These are phyloP conservation scores for Orthonychiurus folsomi DNA, from an alignment of 2,888 invertebrate genomes.

Conservation along the genomic window DNA sequence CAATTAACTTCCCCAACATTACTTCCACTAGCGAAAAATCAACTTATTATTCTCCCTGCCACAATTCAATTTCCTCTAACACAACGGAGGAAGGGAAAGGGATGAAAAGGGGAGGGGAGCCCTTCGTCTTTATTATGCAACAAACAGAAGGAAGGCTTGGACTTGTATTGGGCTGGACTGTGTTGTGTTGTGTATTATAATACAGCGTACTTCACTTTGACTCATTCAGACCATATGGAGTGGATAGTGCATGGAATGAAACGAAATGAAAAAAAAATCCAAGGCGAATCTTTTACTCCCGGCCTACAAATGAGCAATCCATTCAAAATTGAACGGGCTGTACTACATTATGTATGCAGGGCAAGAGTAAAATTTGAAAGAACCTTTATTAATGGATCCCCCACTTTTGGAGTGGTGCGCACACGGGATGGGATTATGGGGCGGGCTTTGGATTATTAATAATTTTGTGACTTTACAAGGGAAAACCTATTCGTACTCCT, in stretches of 20 bases:
- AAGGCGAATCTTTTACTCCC: too few relatives aligned
- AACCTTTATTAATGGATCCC: too few relatives aligned
- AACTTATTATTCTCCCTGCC: constrained; percentile 22
- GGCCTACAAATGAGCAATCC: background rate
- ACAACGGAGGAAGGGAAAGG: background rate
- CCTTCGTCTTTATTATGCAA: background rate
- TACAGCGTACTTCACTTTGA: background rate
- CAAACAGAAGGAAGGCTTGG: background rate
- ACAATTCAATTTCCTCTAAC: constrained; percentile 26
- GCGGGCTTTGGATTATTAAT: too few relatives aligned
- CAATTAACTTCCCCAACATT: constrained; percentile 21
- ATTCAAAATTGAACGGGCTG: background rate
- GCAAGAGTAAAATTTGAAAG: too few relatives aligned
- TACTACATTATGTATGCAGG: too few relatives aligned
- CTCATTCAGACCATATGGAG: background rate
- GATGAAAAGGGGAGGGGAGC: background rate
- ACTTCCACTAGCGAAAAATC: constrained; percentile 11
- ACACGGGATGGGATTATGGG: too few relatives aligned
- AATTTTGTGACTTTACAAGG: too few relatives aligned
- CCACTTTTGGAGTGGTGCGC: too few relatives aligned
- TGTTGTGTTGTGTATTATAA: background rate
- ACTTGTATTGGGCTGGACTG: too few relatives aligned
- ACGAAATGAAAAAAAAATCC: too few relatives aligned
- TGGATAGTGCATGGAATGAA: too few relatives aligned
- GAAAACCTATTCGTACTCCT: too few relatives aligned